Evolutionary conservation across 2,888 invertebrate genomes (phyloP).

Genomic region (Heliothis peltigera): DNA sequence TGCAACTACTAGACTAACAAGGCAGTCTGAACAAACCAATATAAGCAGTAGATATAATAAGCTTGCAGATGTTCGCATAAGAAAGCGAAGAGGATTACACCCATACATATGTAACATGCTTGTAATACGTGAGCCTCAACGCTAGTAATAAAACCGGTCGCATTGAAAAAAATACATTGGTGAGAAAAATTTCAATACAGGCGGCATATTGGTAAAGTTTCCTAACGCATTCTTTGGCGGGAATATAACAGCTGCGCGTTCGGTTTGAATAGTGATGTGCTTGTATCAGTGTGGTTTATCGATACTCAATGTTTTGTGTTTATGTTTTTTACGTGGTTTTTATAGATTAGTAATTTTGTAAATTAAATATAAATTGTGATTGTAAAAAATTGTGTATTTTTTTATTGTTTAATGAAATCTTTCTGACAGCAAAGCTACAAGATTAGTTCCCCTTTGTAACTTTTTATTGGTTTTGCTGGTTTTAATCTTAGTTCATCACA

Average conservation of each 20-base stretch:
- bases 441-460: background rate
- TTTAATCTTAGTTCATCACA: background rate
- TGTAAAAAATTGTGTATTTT: too few relatives aligned
- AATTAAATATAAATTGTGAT: too few relatives aligned
- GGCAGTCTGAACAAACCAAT: too few relatives aligned
- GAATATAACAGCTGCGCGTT: slow-evolving; percentile 43
- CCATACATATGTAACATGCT: slow-evolving; percentile 21
- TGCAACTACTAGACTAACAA: too few relatives aligned
- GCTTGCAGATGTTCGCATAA: background rate
- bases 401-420: background rate
- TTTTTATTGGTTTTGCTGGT: background rate
- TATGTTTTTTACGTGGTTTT: background rate
- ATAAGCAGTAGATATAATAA: too few relatives aligned
- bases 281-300: slow-evolving; percentile 4
- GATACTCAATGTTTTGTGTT: background rate
- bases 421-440: background rate
- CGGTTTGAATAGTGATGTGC: slow-evolving; percentile 16
- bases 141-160: slow-evolving; percentile 37
- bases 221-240: slow-evolving; percentile 48
- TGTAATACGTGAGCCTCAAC: slow-evolving; percentile 12
- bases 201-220: slow-evolving; percentile 61
- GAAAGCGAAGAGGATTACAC: slow-evolving; percentile 4
- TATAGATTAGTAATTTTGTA: too few relatives aligned
- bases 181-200: slow-evolving; percentile 53
- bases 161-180: slow-evolving; percentile 42